A percentile compares a stretch with the other conserved stretches of the same genome.
phyloP scores from a whole-genome alignment of 2,797 vertebrate genomes.

The Tapera naevia region DNA sequence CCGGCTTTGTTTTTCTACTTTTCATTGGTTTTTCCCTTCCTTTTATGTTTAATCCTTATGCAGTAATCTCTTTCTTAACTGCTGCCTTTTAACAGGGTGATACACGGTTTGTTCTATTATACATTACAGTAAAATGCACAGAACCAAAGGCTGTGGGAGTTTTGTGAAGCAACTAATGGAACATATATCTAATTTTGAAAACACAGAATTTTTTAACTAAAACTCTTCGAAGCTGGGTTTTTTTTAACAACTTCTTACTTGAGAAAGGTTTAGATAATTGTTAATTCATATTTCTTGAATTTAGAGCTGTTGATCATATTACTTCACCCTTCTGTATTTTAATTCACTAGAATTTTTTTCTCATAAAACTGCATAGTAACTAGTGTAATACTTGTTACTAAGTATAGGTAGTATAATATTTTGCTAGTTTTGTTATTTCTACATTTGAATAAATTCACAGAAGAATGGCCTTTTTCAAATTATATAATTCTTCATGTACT shows the following conservation, averaged over 20 bases:
- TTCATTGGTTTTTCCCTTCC: background rate
- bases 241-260: background rate
- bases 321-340: background rate
- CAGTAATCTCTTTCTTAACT: background rate
- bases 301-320: background rate
- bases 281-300: background rate
- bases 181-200: background rate
- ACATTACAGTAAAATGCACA: background rate
- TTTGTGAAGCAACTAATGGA: background rate
- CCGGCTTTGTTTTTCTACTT: background rate
- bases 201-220: background rate
- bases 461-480: background rate
- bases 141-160: background rate
- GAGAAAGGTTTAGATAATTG: background rate
- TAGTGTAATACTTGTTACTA: background rate
- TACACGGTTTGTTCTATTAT: background rate
- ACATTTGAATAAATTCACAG: background rate
- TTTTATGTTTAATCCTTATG: background rate
- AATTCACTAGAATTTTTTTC: background rate
- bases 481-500: background rate
- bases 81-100: background rate
- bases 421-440: background rate
- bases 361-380: background rate
- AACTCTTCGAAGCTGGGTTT: background rate
- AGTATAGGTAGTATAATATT: background rate